Conservation (phyloP, 2,888 invertebrate species). For the Zygothrica quintamaculata region DNA sequence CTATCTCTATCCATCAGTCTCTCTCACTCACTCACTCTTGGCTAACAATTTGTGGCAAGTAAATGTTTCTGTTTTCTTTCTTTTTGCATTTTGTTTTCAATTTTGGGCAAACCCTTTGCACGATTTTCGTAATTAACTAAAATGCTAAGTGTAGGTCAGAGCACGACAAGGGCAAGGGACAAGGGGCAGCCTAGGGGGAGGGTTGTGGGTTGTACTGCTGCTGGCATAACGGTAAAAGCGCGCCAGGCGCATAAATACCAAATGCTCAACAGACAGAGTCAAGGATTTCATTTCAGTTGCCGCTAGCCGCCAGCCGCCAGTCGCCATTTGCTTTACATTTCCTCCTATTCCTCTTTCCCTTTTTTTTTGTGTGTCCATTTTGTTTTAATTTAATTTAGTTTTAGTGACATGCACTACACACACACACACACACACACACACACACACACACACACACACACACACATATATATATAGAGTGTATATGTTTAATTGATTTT, state of each 20-base stretch:
- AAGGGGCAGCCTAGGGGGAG: too few relatives aligned
- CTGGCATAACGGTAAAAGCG: neutral
- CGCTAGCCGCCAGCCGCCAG: too few relatives aligned
- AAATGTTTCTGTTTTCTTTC: conserved; percentile 11
- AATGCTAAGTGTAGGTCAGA: conserved; percentile 59
- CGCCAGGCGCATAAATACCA: conserved; percentile 32
- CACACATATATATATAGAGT: conserved; percentile 2
- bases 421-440: conserved; percentile 24
- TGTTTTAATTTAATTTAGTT: conserved; percentile 64
- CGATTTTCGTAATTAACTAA: conserved; percentile 71
- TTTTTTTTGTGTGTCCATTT: conserved; percentile 29
- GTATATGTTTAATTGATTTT: conserved; percentile 46
- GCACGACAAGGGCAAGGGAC: conserved; percentile 4
- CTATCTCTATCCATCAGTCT: too few relatives aligned
- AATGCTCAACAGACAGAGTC: conserved; percentile 50
- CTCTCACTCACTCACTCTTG: too few relatives aligned
- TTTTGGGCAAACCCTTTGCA: conserved; percentile 34
- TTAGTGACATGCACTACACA: conserved; percentile 32
- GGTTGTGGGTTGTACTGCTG: too few relatives aligned
- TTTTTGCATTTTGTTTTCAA: conserved; percentile 29
- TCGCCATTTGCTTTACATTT: conserved; percentile 49
- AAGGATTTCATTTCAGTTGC: conserved; percentile 65
- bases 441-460: conserved; percentile 17
- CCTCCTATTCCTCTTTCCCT: conserved; percentile 15
- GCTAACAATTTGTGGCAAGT: conserved; percentile 44